These are phyloP conservation scores for Chamaetylas fuelleborni DNA, from an alignment of 2,113 vertebrate genomes.

Conservation along the genomic window DNA sequence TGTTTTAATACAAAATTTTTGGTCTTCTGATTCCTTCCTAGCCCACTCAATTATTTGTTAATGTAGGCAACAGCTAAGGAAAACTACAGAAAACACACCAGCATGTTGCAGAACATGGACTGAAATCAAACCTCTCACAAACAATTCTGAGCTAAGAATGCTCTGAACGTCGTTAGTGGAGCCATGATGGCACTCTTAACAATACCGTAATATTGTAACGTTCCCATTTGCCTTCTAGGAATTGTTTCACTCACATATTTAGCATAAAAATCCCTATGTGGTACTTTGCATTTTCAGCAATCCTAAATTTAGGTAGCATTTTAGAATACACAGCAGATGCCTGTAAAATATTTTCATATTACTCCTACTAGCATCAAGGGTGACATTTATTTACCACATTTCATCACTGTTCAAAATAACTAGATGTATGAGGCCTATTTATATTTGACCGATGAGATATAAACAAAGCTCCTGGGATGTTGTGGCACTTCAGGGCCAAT, in stretches of 20 bases:
- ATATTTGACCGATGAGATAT: conserved; percentile 45
- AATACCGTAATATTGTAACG: rapidly evolving
- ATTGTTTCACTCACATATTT: neutral
- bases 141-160: neutral
- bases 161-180: neutral
- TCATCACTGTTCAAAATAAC: conserved; percentile 44
- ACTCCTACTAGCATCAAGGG: conserved; percentile 35
- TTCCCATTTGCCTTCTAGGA: neutral
- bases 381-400: conserved; percentile 67
- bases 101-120: neutral
- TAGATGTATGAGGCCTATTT: conserved; percentile 38
- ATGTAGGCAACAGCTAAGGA: neutral
- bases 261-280: conserved; percentile 8
- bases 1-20: neutral
- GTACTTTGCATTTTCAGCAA: conserved; percentile 19
- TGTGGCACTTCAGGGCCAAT: conserved; percentile 60
- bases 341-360: conserved; percentile 24
- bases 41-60: neutral
- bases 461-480: conserved; percentile 53
- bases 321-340: conserved; percentile 10
- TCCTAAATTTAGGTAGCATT: conserved; percentile 1
- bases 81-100: rapidly evolving
- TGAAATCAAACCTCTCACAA: neutral
- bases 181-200: neutral
- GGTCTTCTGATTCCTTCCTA: neutral